Evolutionary conservation across 2,888 invertebrate species (phyloP).

Genomic region (Penaeus monodon): DNA sequence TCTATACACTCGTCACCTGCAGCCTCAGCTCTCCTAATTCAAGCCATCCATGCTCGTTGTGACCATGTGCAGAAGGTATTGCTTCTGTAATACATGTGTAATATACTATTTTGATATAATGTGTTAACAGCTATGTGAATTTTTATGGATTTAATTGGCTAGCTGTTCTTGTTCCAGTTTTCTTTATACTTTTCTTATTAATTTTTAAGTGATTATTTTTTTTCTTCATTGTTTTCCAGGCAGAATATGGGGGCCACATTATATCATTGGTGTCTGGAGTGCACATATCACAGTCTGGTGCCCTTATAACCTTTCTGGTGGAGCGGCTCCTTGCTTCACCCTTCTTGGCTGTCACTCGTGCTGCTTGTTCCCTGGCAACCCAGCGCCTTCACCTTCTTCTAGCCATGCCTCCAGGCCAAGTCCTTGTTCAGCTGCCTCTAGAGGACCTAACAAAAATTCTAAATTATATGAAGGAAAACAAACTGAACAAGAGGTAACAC

Average conservation of each 20-base stretch:
- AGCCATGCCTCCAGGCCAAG: conserved; percentile 75
- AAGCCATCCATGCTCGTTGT: conserved; percentile 79
- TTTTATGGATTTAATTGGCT: too few relatives aligned
- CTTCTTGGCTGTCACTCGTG: conserved; percentile 78
- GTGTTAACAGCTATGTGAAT: too few relatives aligned
- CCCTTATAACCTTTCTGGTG: conserved; percentile 77
- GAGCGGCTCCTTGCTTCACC: conserved; percentile 78
- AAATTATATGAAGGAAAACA: conserved; percentile 70
- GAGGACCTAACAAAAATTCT: conserved; percentile 79
- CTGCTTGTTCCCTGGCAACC: conserved; percentile 81
- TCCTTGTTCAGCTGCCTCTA: conserved; percentile 77
- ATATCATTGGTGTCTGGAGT: conserved; percentile 80
- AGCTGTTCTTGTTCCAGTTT: too few relatives aligned
- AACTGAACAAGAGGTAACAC: conserved; percentile 76
- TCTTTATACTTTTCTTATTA: too few relatives aligned
- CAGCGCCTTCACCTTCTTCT: conserved; percentile 70
- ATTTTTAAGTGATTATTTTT: too few relatives aligned
- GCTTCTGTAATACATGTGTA: neutral
- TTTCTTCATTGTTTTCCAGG: conserved; percentile 70
- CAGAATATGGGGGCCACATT: conserved; percentile 75
- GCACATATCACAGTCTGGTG: conserved; percentile 80
- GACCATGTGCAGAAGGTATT: conserved; percentile 70
- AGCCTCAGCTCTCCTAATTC: conserved; percentile 80
- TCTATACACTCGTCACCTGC: conserved; percentile 77
- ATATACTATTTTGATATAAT: neutral